Evolutionary conservation across 2,113 vertebrate species (phyloP).

Genomic region (Pavo muticus): DNA sequence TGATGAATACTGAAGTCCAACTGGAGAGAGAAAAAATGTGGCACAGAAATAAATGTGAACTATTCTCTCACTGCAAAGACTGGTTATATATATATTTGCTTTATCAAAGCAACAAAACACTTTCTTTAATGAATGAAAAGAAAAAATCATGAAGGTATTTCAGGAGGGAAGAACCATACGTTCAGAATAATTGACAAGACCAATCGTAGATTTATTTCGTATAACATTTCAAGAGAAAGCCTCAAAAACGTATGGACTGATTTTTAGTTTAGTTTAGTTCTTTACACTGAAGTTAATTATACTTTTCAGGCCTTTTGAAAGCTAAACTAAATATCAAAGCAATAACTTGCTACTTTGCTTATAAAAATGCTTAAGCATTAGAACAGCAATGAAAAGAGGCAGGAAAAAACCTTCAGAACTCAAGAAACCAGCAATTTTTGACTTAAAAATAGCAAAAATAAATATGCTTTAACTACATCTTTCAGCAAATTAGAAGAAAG

Average conservation of each 20-base stretch:
- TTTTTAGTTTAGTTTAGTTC: neutral
- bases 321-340: neutral
- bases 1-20: neutral
- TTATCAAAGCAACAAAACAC: neutral
- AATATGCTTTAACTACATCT: neutral
- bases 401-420: neutral
- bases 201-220: accelerated
- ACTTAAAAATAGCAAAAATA: neutral
- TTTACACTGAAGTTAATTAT: neutral
- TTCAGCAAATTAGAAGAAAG: neutral
- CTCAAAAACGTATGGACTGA: neutral
- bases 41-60: neutral
- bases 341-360: neutral
- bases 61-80: neutral
- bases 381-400: neutral
- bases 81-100: neutral
- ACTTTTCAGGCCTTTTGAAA: neutral
- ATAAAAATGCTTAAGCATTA: neutral
- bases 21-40: neutral
- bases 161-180: neutral
- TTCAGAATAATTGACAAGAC: neutral
- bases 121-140: neutral
- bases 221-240: neutral
- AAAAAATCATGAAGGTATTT: neutral
- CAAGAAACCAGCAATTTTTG: neutral